phyloP scores from a whole-genome alignment of 2,888 invertebrate species.

The Dolichomitus sp. region DNA sequence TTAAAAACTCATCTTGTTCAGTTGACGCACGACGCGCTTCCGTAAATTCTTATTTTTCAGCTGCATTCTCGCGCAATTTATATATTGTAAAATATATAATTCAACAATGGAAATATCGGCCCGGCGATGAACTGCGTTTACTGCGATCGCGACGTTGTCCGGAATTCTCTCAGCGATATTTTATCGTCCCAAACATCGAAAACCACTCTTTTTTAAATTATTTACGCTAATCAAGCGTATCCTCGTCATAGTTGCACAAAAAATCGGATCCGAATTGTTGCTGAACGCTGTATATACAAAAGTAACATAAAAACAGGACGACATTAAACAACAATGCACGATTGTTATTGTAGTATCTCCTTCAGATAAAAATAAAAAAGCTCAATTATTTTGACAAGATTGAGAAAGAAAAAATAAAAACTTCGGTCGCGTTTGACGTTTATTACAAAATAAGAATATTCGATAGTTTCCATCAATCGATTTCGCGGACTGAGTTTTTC shows the following conservation, averaged over 20 bases:
- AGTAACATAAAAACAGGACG: slow-evolving; percentile 13
- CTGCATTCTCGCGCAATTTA: background rate
- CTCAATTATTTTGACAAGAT: background rate
- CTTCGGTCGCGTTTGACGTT: slow-evolving; percentile 16
- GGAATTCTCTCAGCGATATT: background rate
- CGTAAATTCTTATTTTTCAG: background rate
- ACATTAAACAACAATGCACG: slow-evolving; percentile 5
- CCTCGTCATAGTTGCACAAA: slow-evolving; percentile 13
- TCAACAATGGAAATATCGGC: slow-evolving; percentile 2
- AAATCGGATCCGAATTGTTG: slow-evolving; percentile 5
- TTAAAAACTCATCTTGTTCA: background rate
- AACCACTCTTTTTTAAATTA: slow-evolving; percentile 12
- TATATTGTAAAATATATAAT: slow-evolving; percentile 28
- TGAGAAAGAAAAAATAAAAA: slow-evolving; percentile 5
- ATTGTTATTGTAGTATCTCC: background rate
- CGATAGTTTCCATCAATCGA: background rate
- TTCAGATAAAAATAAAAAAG: background rate
- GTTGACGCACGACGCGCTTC: background rate
- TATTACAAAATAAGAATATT: slow-evolving; percentile 7
- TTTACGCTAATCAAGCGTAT: slow-evolving; percentile 49
- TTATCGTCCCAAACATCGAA: background rate
- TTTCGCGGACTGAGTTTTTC: background rate
- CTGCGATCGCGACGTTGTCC: slow-evolving; percentile 11
- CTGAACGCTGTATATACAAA: slow-evolving; percentile 29
- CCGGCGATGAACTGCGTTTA: background rate